phyloP scores from a whole-genome alignment of 35 echinoderm and acorn worm genomes.

The Ophioderma brevispina region DNA sequence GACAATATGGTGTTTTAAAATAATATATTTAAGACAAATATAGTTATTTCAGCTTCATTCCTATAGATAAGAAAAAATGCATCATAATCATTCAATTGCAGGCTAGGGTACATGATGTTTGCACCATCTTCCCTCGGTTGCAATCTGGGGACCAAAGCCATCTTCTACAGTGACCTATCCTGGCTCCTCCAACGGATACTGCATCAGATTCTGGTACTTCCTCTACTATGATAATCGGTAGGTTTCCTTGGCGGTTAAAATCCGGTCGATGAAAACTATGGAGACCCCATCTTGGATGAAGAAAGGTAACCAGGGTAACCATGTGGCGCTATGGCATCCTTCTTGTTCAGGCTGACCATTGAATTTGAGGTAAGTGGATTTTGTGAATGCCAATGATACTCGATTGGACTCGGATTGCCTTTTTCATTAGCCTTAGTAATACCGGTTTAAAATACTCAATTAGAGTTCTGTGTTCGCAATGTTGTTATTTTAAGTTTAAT shows the following conservation, averaged over 20 bases:
- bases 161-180: conserved; percentile 32
- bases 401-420: too few relatives aligned
- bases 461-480: too few relatives aligned
- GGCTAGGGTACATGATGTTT: conserved; percentile 46
- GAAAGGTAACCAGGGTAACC: conserved; percentile 15
- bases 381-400: too few relatives aligned
- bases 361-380: conserved; percentile 15
- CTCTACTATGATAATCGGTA: background rate
- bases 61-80: background rate
- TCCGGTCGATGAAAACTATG: background rate
- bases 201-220: conserved; percentile 62
- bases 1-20: background rate
- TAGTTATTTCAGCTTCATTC: background rate
- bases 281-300: conserved; percentile 14
- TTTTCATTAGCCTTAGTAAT: too few relatives aligned
- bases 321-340: conserved; percentile 2
- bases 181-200: conserved; percentile 26
- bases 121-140: background rate
- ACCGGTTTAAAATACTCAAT: too few relatives aligned
- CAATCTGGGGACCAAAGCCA: background rate
- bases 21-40: background rate
- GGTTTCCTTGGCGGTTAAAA: background rate
- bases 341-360: background rate
- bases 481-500: too few relatives aligned
- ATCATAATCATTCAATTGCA: background rate